Percentiles rank a stretch among this genome's conserved stretches.
Conservation (phyloP, 2,113 vertebrate genomes). For the Cepphus grylle region DNA sequence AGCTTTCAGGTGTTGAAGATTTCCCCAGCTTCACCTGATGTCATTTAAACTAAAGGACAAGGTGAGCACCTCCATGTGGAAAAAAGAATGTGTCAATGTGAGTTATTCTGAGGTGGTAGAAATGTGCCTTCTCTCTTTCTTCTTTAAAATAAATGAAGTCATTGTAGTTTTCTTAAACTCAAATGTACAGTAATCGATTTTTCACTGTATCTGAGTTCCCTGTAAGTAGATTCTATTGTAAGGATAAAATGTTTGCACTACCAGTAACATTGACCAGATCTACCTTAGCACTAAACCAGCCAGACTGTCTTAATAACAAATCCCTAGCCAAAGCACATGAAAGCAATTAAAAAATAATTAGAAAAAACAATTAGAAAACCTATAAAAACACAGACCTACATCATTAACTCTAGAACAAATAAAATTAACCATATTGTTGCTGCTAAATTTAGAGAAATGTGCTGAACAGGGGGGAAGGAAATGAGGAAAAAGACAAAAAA, state of each 20-base stretch:
- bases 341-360: constrained; percentile 62
- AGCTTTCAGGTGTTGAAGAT: constrained; percentile 15
- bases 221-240: not conserved
- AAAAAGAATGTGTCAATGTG: not conserved
- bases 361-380: constrained; percentile 52
- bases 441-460: not conserved
- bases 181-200: constrained; percentile 1
- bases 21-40: constrained; percentile 2
- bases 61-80: not conserved
- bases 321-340: constrained; percentile 29
- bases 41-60: not conserved
- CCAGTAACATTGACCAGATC: constrained; percentile 31
- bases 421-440: not conserved
- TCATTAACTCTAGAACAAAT: constrained; percentile 28
- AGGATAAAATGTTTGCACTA: not conserved
- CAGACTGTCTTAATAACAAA: constrained; percentile 38
- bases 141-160: constrained; percentile 31
- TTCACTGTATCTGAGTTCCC: not conserved
- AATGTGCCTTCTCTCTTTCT: not conserved
- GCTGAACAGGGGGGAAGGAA: not conserved
- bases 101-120: not conserved
- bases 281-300: constrained; percentile 5
- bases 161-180: constrained; percentile 18
- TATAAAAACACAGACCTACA: constrained; percentile 51
- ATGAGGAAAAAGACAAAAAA: not conserved